These are phyloP conservation scores for Cyprinodon brontotheroides DNA, from an alignment of 2,113 vertebrate genomes.

Conservation along the genomic window DNA sequence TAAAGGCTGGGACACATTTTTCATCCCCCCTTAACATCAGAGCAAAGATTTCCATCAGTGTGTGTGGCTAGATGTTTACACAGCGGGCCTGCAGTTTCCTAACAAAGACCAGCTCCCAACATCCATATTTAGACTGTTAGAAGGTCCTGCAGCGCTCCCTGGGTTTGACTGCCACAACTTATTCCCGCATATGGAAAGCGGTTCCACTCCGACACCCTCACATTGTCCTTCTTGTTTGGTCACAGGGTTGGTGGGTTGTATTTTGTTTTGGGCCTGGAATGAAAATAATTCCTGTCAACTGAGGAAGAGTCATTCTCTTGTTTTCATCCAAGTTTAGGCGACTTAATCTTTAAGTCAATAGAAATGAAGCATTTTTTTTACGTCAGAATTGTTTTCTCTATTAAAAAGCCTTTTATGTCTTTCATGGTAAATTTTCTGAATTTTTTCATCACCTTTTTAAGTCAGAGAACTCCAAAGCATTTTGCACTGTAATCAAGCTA, in stretches of 20 bases:
- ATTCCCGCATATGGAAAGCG: conserved; percentile 49
- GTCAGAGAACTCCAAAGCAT: too few species aligned
- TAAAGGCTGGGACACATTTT: not conserved
- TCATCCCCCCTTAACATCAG: not conserved
- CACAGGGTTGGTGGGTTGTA: not conserved
- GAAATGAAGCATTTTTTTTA: too few species aligned
- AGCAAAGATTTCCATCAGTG: conserved; percentile 26
- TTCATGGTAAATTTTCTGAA: too few species aligned
- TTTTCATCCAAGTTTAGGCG: not conserved
- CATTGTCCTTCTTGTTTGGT: not conserved
- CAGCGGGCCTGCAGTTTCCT: conserved; percentile 35
- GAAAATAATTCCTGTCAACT: not conserved
- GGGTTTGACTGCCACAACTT: conserved; percentile 49
- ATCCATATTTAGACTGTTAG: conserved; percentile 63
- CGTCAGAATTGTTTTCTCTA: too few species aligned
- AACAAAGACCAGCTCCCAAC: conserved; percentile 47
- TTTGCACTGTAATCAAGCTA: too few species aligned
- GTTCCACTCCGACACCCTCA: not conserved
- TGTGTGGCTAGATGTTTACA: conserved; percentile 49
- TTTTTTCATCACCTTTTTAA: too few species aligned
- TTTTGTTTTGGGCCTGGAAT: not conserved
- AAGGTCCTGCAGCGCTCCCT: conserved; percentile 31
- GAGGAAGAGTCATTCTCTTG: not conserved
- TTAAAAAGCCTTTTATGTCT: too few species aligned
- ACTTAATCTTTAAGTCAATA: too few species aligned